Evolutionary conservation across 2,797 vertebrate genomes (phyloP).

Genomic region (Pangasius macronema): DNA sequence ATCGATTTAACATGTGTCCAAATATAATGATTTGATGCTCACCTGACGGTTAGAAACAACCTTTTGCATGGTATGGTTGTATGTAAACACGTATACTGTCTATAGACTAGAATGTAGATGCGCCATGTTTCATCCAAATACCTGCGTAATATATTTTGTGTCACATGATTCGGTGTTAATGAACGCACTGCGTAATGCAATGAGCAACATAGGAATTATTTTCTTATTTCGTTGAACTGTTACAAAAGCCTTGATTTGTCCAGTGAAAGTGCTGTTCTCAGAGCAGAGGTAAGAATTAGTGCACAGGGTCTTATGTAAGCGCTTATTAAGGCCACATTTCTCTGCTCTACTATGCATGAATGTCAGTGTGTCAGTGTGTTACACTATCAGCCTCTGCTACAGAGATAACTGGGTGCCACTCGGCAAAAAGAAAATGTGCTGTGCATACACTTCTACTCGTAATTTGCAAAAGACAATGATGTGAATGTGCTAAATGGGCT

Average conservation of each 20-base stretch:
- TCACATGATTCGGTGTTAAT: not conserved
- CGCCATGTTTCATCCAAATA: not conserved
- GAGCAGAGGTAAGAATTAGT: constrained; percentile 3
- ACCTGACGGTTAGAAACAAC: not conserved
- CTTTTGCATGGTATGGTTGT: not conserved
- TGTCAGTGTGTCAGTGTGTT: constrained; percentile 55
- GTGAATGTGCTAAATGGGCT: constrained; percentile 34
- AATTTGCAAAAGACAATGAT: constrained; percentile 40
- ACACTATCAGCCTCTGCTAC: constrained; percentile 27
- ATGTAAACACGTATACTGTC: not conserved
- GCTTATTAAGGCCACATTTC: constrained; percentile 8
- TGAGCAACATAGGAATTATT: not conserved
- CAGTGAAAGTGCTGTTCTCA: not conserved
- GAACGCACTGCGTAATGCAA: not conserved
- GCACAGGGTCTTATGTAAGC: constrained; percentile 10
- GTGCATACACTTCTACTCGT: constrained; percentile 25
- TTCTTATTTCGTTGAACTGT: not conserved
- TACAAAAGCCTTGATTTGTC: not conserved
- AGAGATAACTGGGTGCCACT: constrained; percentile 34
- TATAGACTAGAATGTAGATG: not conserved
- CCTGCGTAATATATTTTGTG: not conserved
- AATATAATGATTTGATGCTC: not conserved
- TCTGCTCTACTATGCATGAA: constrained; percentile 35
- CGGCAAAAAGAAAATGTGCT: constrained; percentile 33
- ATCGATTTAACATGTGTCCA: not conserved